phyloP scores from a whole-genome alignment of 35 echinoderm and acorn worm species.

The Ophioderma brevispina region DNA sequence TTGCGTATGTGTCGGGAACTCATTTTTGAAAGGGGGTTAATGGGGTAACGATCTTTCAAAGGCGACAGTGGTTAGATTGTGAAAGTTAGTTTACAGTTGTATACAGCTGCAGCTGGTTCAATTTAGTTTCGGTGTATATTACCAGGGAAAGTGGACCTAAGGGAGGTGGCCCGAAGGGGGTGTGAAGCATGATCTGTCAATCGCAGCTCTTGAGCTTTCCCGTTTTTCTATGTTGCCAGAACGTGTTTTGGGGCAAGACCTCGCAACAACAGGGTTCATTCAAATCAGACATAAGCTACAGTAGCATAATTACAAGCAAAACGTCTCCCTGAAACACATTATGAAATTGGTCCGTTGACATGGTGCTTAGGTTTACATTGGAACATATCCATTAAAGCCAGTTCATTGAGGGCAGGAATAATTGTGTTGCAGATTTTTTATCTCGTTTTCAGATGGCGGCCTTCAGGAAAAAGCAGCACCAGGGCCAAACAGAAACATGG shows the following conservation, averaged over 20 bases:
- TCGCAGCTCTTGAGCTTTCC: constrained; percentile 32
- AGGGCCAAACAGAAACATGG: not conserved
- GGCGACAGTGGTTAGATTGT: not conserved
- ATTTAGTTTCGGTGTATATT: constrained; percentile 42
- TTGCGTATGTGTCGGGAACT: not conserved
- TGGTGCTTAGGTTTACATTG: not conserved
- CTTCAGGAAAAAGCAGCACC: not conserved
- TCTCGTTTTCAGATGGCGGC: constrained; percentile 2
- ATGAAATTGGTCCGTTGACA: not conserved
- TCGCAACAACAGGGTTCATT: constrained; percentile 20
- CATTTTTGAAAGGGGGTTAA: not conserved
- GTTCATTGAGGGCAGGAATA: not conserved
- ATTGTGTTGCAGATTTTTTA: not conserved
- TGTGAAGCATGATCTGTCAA: not conserved
- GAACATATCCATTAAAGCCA: not conserved
- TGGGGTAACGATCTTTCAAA: not conserved
- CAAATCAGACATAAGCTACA: constrained; percentile 1
- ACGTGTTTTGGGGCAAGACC: not conserved
- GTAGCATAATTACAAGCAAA: not conserved
- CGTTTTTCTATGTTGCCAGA: not conserved
- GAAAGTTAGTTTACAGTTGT: not conserved
- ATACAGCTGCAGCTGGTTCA: constrained; percentile 21
- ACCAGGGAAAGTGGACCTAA: constrained; percentile 26
- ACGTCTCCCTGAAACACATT: not conserved
- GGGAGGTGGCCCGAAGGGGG: constrained; percentile 1